Conservation (phyloP, 2,888 invertebrate genomes). For the Pheosia tremula region DNA sequence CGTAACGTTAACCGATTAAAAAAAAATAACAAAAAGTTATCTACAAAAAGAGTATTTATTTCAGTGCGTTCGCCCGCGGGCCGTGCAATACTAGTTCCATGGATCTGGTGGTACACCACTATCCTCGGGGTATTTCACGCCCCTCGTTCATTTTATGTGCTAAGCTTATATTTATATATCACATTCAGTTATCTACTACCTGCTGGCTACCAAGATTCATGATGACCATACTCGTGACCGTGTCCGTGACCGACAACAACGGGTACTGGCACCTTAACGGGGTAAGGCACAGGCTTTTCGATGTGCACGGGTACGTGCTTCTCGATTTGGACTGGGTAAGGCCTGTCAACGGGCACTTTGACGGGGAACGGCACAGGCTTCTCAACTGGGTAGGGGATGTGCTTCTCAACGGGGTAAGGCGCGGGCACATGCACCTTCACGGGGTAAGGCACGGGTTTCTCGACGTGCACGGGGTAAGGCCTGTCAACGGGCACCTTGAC, state of each 20-base stretch:
- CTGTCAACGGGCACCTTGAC: conserved; percentile 86
- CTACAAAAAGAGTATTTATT: conserved; percentile 67
- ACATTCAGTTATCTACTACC: conserved; percentile 81
- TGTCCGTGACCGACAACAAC: conserved; percentile 77
- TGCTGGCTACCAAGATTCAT: conserved; percentile 84
- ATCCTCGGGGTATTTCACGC: conserved; percentile 61
- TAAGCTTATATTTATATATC: conserved; percentile 82
- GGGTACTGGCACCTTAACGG: conserved; percentile 86
- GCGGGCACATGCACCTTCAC: conserved; percentile 88
- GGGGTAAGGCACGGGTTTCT: conserved; percentile 77
- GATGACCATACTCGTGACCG: conserved; percentile 79
- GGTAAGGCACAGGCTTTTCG: conserved; percentile 86
- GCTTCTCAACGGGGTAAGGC: conserved; percentile 85
- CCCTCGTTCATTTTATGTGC: conserved; percentile 68
- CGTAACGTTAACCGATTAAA: conserved; percentile 72
- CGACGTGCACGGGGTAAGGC: conserved; percentile 78
- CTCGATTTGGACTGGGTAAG: conserved; percentile 87
- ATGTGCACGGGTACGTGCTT: conserved; percentile 87
- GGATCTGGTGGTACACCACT: conserved; percentile 59
- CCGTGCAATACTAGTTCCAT: conserved; percentile 49
- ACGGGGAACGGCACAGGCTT: conserved; percentile 88
- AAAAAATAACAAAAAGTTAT: conserved; percentile 66
- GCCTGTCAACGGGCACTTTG: conserved; percentile 86
- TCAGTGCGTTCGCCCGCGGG: conserved; percentile 70
- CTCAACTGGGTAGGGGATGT: conserved; percentile 87